Conservation (phyloP, 2,113 vertebrate genomes). For the Nestor notabilis region DNA sequence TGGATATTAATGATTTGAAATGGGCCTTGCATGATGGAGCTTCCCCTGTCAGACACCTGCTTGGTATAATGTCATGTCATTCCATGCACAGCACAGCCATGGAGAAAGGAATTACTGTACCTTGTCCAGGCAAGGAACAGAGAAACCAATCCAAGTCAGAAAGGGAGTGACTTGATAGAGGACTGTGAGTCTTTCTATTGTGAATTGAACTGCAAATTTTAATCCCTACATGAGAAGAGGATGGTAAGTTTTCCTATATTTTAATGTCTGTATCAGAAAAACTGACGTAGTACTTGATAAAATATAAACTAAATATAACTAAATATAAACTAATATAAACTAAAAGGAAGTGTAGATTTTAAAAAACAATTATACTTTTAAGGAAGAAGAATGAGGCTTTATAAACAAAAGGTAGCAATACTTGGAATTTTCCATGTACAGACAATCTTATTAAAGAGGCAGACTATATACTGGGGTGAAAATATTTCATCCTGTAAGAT, state of each 20-base stretch:
- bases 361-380: not conserved
- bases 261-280: not conserved
- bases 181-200: not conserved
- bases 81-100: rapidly evolving
- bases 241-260: not conserved
- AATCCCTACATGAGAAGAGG: not conserved
- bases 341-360: not conserved
- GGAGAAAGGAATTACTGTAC: not conserved
- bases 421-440: not conserved
- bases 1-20: not conserved
- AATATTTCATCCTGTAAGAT: not conserved
- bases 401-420: not conserved
- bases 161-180: not conserved
- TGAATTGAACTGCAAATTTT: not conserved
- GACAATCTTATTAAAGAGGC: not conserved
- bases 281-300: not conserved
- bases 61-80: not conserved
- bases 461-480: not conserved
- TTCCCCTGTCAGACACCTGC: not conserved
- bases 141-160: not conserved
- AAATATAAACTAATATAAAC: too few relatives aligned
- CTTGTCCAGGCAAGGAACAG: not conserved
- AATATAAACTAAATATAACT: too few relatives aligned
- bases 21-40: rapidly evolving
- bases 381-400: not conserved